phyloP scores from a whole-genome alignment of 2,888 invertebrate genomes.

The Clistopyga incitator region DNA sequence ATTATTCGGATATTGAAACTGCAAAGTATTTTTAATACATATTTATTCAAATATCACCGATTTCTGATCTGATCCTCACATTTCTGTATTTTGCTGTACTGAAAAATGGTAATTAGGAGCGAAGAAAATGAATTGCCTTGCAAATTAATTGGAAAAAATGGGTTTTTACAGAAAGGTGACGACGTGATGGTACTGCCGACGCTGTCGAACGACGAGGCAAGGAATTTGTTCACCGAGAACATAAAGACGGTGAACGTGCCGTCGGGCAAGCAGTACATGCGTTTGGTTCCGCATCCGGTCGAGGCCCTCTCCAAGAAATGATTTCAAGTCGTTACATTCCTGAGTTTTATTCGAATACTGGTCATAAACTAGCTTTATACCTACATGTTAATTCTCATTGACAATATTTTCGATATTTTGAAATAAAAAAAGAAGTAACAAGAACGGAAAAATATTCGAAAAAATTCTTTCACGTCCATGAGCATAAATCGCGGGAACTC shows the following conservation, averaged over 20 bases:
- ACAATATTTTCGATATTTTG: conserved; percentile 55
- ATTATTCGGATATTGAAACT: too few relatives aligned
- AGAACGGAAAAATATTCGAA: conserved; percentile 17
- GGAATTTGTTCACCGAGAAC: conserved; percentile 89
- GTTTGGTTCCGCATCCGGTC: conserved; percentile 88
- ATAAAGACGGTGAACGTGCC: conserved; percentile 90
- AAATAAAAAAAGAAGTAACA: conserved; percentile 33
- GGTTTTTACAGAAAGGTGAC: conserved; percentile 88
- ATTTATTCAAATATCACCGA: too few relatives aligned
- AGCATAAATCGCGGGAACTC: conserved; percentile 11
- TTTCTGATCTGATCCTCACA: too few relatives aligned
- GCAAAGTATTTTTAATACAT: too few relatives aligned
- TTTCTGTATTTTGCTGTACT: too few relatives aligned
- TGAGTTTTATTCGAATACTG: conserved; percentile 64
- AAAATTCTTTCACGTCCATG: conserved; percentile 45
- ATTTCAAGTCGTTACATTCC: conserved; percentile 67
- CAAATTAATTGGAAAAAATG: neutral
- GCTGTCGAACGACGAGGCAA: conserved; percentile 89
- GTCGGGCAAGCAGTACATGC: conserved; percentile 94
- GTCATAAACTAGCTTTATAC: conserved; percentile 60
- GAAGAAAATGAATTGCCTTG: neutral
- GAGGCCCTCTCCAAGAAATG: conserved; percentile 66
- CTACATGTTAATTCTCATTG: conserved; percentile 54
- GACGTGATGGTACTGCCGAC: conserved; percentile 96
- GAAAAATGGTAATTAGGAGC: neutral